Evolutionary conservation across 2,113 vertebrate species (phyloP).

Genomic region (Oryzias woworae): DNA sequence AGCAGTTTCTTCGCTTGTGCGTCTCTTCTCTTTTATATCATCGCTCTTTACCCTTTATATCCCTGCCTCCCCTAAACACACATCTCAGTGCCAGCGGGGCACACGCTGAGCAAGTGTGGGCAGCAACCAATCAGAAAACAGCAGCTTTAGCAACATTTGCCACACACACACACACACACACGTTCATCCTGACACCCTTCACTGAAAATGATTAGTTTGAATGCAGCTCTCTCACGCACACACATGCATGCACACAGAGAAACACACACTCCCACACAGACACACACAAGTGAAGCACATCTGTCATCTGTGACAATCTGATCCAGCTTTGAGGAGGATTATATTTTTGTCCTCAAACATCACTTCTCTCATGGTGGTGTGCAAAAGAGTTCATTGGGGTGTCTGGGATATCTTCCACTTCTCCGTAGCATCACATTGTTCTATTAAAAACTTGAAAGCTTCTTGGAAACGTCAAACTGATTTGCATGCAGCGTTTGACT

Average conservation of each 20-base stretch:
- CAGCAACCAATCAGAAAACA: slow-evolving; percentile 61
- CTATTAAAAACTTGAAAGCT: not conserved
- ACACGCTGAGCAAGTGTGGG: slow-evolving; percentile 49
- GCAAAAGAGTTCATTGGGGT: no score
- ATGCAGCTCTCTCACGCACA: slow-evolving; percentile 7
- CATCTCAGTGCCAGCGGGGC: slow-evolving; percentile 33
- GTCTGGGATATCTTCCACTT: no score
- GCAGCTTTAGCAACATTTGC: slow-evolving; percentile 57
- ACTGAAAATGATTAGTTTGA: slow-evolving; percentile 22
- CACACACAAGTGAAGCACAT: slow-evolving; percentile 34
- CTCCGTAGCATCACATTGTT: no score
- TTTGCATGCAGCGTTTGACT: not conserved
- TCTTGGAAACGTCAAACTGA: not conserved
- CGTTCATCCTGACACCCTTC: slow-evolving; percentile 32
- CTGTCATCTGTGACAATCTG: slow-evolving; percentile 39
- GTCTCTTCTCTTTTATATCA: slow-evolving; percentile 7
- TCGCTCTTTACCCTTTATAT: slow-evolving; percentile 28
- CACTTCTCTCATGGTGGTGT: no score
- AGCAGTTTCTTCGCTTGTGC: not conserved
- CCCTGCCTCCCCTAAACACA: slow-evolving; percentile 4
- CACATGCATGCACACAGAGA: not conserved
- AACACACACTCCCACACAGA: slow-evolving; percentile 23
- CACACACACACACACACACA: slow-evolving; percentile 38
- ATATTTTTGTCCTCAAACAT: no score
- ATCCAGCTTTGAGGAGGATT: slow-evolving; percentile 5